Base-by-base conservation (phyloP, 2,888 invertebrate genomes). In the Eupithecia inturbata region DNA sequence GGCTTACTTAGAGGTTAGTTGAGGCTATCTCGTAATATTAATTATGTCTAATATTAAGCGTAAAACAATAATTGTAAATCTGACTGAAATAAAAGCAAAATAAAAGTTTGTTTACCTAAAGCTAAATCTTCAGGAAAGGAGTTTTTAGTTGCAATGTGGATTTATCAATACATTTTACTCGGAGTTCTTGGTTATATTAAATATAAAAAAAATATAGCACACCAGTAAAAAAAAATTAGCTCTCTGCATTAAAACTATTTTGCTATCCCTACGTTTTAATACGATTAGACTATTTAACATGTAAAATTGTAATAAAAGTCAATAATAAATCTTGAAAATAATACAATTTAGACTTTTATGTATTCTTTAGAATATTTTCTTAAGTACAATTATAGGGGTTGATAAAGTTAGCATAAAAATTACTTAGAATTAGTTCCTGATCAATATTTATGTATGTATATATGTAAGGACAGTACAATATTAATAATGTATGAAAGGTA, bases 401-500 rank as follows among this genome's bases (percentile, higher is more conserved):
- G 62, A 57, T 66, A n/a, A 53, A 63, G 66, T 77, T 79, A 71
- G 60, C 76, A 77, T 76, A 74, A 71, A 67, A 73, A 67, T 60
- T 4, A 36, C 45, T 66, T 39, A 31, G 49, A 68, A 71, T 69
- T 66, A 57, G 49, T 69, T 74, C 41, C 63, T 66, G 66, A 72
- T 76, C 76, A 76, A 76, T 78, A 74, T 77, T 75, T 70, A 76
- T 73, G 67, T 75, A 70, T 68, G 19, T 63, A 63, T n/a, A n/a
- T n/a, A n/a, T 63, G 63, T 33, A 63, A 9, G 71, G 64, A 53
- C 26, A 39, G 62, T 70, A 71, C 49, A 72, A 67, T 72, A 82
- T 72, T 72, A 82, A 80, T 72, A 75, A 71, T 75, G 71, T 67
- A 75, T 75, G 72, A 70, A 78, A 76, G n/a, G 68, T 41, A 82